phyloP scores from a whole-genome alignment of 2,797 vertebrate species.

The Coendou prehensilis region DNA sequence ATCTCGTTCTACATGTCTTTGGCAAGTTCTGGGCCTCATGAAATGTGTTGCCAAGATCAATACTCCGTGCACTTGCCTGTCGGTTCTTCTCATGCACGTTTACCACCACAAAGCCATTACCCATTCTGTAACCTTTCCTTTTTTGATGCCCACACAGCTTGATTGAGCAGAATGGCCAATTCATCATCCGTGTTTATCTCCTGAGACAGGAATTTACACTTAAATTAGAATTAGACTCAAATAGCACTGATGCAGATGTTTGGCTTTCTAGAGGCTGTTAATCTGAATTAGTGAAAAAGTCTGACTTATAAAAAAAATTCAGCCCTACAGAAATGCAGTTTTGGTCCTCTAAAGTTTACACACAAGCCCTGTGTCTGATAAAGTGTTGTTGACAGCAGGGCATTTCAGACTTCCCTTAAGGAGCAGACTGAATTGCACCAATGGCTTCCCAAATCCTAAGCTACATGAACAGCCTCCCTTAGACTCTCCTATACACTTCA shows the following conservation, averaged over 20 bases:
- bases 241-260: slow-evolving; percentile 66
- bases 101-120: slow-evolving; percentile 76
- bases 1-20: slow-evolving; percentile 36
- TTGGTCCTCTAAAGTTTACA: slow-evolving; percentile 11
- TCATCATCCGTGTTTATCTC: slow-evolving; percentile 74
- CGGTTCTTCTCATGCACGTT: slow-evolving; percentile 55
- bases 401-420: background rate
- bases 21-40: slow-evolving; percentile 48
- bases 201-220: slow-evolving; percentile 73
- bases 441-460: slow-evolving; percentile 11
- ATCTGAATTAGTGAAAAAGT: slow-evolving; percentile 84
- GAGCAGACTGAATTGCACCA: background rate
- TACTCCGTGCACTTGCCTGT: slow-evolving; percentile 53
- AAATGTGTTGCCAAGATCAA: slow-evolving; percentile 64
- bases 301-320: slow-evolving; percentile 36
- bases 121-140: slow-evolving; percentile 77
- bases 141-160: slow-evolving; percentile 81
- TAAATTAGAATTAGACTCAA: slow-evolving; percentile 85
- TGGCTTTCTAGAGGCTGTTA: slow-evolving; percentile 61
- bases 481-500: background rate
- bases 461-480: background rate
- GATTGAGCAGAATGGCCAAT: slow-evolving; percentile 80
- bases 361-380: background rate
- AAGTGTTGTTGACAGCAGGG: background rate
- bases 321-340: background rate